phyloP scores from a whole-genome alignment of 1,140 invertebrate species.

The Neodiprion virginianus region DNA sequence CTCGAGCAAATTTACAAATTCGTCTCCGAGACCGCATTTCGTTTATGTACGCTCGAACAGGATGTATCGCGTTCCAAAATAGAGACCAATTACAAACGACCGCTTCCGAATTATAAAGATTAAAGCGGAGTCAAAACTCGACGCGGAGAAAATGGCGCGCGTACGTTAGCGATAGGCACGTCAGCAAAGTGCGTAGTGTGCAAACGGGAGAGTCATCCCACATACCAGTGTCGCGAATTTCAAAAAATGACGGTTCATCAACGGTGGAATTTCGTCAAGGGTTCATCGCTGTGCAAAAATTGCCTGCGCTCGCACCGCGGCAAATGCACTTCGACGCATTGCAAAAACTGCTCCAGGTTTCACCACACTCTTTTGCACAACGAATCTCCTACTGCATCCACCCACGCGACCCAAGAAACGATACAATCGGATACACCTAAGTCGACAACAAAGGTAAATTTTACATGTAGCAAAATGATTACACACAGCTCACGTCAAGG shows the following conservation, averaged over 20 bases:
- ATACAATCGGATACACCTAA: neutral
- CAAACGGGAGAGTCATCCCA: neutral
- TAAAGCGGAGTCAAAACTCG: conserved; percentile 19
- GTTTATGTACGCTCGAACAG: conserved; percentile 12
- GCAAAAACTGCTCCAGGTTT: conserved; percentile 19
- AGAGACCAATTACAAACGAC: neutral
- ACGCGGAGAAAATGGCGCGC: conserved; percentile 15
- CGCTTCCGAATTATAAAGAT: neutral
- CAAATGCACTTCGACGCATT: conserved; percentile 16
- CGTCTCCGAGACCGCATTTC: conserved; percentile 12
- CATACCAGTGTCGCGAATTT: conserved; percentile 18
- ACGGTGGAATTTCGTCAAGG: conserved; percentile 21
- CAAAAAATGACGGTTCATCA: conserved; percentile 20
- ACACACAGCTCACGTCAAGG: conserved; percentile 21
- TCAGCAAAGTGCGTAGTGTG: conserved; percentile 20
- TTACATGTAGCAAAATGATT: conserved; percentile 2
- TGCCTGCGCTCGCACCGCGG: conserved; percentile 14
- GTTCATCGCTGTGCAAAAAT: neutral
- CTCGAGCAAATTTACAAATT: conserved; percentile 21
- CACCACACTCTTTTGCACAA: conserved; percentile 16
- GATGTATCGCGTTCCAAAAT: neutral
- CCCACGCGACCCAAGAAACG: neutral
- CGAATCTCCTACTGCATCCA: neutral
- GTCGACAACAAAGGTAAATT: conserved; percentile 17
- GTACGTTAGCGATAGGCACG: conserved; percentile 14